phyloP scores from a whole-genome alignment of 2,888 invertebrate species.

The Sturmia bella region DNA sequence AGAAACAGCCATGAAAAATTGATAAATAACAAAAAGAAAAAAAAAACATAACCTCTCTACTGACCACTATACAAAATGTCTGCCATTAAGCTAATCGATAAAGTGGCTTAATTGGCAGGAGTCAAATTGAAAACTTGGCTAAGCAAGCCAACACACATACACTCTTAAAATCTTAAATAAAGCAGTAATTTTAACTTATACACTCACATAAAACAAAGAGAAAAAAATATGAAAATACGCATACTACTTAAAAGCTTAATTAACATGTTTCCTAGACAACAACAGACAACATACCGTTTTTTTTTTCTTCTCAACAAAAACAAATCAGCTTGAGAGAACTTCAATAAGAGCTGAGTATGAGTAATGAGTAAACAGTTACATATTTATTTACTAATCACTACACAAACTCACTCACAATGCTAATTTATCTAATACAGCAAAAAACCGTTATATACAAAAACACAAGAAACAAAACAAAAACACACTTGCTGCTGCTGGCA shows the following conservation, averaged over 20 bases:
- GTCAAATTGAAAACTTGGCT: conserved; percentile 64
- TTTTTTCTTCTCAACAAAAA: conserved; percentile 2
- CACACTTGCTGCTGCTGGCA: neutral
- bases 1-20: no score
- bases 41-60: conserved; percentile 33
- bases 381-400: neutral
- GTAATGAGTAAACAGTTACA: conserved; percentile 36
- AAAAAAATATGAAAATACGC: conserved; percentile 26
- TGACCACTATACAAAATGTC: conserved; percentile 62
- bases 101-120: conserved; percentile 68
- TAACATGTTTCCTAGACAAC: conserved; percentile 72
- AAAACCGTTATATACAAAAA: conserved; percentile 1
- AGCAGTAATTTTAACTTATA: neutral
- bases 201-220: neutral
- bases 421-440: conserved; percentile 21
- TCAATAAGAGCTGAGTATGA: neutral
- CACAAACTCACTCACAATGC: neutral
- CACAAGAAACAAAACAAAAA: neutral
- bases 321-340: conserved; percentile 5
- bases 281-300: conserved; percentile 6
- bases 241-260: conserved; percentile 68
- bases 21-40: conserved; percentile 14
- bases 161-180: neutral
- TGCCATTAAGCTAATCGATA: conserved; percentile 69
- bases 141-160: conserved; percentile 27